Percentiles rank a stretch among this genome's conserved stretches.
Evolutionary conservation across 2,888 invertebrate genomes (phyloP).

Genomic region (Drosophila mimica): DNA sequence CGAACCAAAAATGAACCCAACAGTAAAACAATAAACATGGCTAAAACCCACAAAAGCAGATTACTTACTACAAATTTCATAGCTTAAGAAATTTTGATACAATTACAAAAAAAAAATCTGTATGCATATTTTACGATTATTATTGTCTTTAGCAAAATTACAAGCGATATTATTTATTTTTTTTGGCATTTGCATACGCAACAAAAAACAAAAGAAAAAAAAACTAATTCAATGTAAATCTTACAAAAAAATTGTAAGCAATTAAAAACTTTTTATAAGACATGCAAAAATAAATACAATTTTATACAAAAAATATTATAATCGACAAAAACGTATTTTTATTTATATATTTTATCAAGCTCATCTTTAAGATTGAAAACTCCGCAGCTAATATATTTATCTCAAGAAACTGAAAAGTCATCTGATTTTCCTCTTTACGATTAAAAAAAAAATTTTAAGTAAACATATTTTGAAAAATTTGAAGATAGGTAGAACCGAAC

Average conservation of each 20-base stretch:
- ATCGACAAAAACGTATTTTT: constrained; percentile 1
- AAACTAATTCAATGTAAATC: constrained; percentile 50
- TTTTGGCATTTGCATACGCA: constrained; percentile 47
- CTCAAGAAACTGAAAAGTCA: neutral
- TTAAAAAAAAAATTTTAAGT: neutral
- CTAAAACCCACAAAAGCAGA: constrained; percentile 18
- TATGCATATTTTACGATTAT: constrained; percentile 65
- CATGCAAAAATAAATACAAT: constrained; percentile 74
- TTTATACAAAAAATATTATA: constrained; percentile 56
- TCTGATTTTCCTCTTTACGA: neutral
- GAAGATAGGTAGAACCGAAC: neutral
- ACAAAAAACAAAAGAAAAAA: constrained; percentile 24
- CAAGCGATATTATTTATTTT: constrained; percentile 42
- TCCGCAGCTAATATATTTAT: neutral
- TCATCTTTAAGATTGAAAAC: too few relatives aligned
- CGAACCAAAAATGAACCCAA: constrained; percentile 48
- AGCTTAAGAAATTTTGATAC: constrained; percentile 70
- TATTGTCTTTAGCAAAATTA: constrained; percentile 74
- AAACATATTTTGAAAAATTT: neutral
- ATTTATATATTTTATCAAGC: neutral
- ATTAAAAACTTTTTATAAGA: constrained; percentile 66
- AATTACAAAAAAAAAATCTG: constrained; percentile 35
- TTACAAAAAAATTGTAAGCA: constrained; percentile 60
- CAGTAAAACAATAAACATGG: constrained; percentile 30
- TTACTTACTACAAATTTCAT: constrained; percentile 27